Evolutionary conservation across 2,888 invertebrate genomes (phyloP).

Genomic region (Unio pictorum): DNA sequence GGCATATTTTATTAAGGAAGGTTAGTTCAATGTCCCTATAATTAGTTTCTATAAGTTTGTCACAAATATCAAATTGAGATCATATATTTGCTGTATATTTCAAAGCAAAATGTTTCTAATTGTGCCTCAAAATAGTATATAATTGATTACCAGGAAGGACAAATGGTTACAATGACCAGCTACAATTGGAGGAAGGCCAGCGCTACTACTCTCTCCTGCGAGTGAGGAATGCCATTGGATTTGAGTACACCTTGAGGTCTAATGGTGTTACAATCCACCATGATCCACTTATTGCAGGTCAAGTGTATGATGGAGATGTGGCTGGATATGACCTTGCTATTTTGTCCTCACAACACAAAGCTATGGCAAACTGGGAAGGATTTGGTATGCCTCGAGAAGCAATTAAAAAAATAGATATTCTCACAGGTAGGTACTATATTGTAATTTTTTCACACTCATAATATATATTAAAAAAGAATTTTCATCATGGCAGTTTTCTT

Average conservation of each 20-base stretch:
- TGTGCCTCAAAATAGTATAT: background rate
- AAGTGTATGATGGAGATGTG: conserved; percentile 45
- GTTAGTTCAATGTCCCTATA: no score
- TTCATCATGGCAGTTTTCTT: no score
- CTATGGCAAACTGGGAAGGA: conserved; percentile 54
- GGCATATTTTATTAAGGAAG: no score
- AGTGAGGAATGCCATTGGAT: conserved; percentile 45
- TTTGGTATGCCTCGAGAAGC: conserved; percentile 43
- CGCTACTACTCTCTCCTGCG: conserved; percentile 43
- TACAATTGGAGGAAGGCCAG: conserved; percentile 40
- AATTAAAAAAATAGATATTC: conserved; percentile 14
- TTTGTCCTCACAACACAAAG: conserved; percentile 27
- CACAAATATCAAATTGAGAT: no score
- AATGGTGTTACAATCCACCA: conserved; percentile 50
- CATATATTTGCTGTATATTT: no score
- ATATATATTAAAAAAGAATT: no score
- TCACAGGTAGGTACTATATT: conserved; percentile 14
- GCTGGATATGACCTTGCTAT: conserved; percentile 39
- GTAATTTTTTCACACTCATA: no score
- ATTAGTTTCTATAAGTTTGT: no score
- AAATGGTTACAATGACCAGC: conserved; percentile 39
- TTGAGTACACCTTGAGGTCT: conserved; percentile 41
- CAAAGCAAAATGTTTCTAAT: background rate
- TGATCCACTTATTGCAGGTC: conserved; percentile 50
- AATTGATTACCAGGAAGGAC: conserved; percentile 1